Base-by-base conservation (phyloP, 2,888 invertebrate genomes). In the Plebejus anna region DNA sequence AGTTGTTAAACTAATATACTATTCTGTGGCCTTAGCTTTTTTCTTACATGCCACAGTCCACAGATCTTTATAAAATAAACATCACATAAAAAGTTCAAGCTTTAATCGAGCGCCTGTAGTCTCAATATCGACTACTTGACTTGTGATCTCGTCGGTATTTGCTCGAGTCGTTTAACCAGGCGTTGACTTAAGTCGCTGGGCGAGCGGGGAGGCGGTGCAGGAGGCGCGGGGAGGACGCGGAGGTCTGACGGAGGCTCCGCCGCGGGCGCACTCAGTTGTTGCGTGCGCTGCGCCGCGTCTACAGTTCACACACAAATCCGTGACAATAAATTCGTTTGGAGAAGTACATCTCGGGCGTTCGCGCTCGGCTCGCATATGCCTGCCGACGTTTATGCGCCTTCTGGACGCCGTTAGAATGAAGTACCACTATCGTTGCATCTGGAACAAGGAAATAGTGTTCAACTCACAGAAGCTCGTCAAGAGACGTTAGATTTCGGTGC, bases 401-500 rank as follows among this genome's bases (percentile, higher is more conserved):
- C 86, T 89, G 92, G 92, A 92, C 90, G 84, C 91, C 89, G 90
- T 91, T 94, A 94, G 94, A 93, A 94, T 94, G 94, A 94, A 94
- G 94, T 96, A 96, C 96, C 96, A 96, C 94, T 97, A 97, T 95
- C 96, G 96, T 92, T 97, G 97, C 96, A 97, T 97, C 95, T 98
- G 97, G 97, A 97, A 97, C 94, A 96, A 97, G 94, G 97, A 97
- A 95, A 97, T 98, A 92, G 97, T 98, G 94, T 96, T 98, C 95
- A 97, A 97, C 94, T 97, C 97, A 90, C 97, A 98, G 91, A 98
- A 98, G 95, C 95, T 98, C 88, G 97, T 98, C 86, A 98, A 98
- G 94, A 97, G 98, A 97, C 97, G 97, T 95, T 97, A 97, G 97
- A 90, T 83, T 16, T 32, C 42, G 80, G 79, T 79, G 82, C 81